Percentiles rank a stretch among this genome's conserved stretches.
Conservation (phyloP, 2,113 vertebrate genomes). For the Pampusana beccarii region DNA sequence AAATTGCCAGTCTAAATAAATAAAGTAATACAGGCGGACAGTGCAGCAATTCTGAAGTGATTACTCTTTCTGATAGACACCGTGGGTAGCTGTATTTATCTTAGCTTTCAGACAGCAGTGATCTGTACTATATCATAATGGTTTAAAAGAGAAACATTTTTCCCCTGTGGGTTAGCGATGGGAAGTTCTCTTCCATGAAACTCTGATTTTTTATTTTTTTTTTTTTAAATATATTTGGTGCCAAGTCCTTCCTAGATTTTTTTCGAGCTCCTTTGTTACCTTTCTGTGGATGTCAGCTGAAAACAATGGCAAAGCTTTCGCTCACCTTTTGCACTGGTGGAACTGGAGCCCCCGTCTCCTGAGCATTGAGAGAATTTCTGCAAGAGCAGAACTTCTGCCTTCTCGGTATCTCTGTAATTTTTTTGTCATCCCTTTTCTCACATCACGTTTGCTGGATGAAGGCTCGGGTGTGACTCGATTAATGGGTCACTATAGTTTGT, state of each 20-base stretch:
- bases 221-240: background rate
- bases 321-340: background rate
- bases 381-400: background rate
- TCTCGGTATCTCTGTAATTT: background rate
- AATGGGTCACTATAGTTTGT: background rate
- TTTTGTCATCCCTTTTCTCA: background rate
- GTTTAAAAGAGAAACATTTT: slow-evolving; percentile 9
- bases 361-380: background rate
- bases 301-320: background rate
- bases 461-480: background rate
- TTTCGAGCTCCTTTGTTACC: background rate
- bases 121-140: background rate
- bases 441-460: background rate
- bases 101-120: slow-evolving; percentile 1
- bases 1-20: slow-evolving; percentile 46
- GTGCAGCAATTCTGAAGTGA: slow-evolving; percentile 26
- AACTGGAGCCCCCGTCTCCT: background rate
- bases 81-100: slow-evolving; percentile 42
- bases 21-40: slow-evolving; percentile 11
- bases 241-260: background rate
- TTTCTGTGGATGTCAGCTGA: background rate
- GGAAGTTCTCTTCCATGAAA: background rate
- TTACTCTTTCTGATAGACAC: slow-evolving; percentile 49
- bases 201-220: background rate
- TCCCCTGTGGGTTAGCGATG: background rate